A percentile compares a stretch with the other conserved stretches of the same genome.
Evolutionary conservation across 2,797 vertebrate species (phyloP).

Genomic region (Brachyalestes nurse): DNA sequence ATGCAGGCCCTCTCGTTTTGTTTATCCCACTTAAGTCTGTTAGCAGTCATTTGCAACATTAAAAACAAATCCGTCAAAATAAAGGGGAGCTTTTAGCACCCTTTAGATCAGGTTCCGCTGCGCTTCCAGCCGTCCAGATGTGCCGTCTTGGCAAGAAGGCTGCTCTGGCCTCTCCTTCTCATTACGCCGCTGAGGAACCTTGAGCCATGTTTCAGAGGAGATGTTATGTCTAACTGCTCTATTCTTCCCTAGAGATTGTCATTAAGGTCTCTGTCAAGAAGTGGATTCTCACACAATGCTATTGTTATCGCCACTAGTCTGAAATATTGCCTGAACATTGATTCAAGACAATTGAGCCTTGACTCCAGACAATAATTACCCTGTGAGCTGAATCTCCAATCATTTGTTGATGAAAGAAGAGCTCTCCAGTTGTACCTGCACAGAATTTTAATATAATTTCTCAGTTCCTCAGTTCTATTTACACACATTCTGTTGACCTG

Average conservation of each 20-base stretch:
- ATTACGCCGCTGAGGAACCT: constrained; percentile 50
- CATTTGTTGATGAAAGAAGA: neutral
- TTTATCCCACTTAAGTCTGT: constrained; percentile 53
- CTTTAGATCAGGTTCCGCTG: constrained; percentile 20
- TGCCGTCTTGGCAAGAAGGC: neutral
- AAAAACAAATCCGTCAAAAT: constrained; percentile 70
- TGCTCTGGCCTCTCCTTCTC: neutral
- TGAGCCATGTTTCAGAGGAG: constrained; percentile 53
- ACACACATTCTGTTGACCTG: too few species aligned
- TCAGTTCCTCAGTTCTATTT: too few species aligned
- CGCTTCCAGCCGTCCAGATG: constrained; percentile 36
- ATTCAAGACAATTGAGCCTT: neutral
- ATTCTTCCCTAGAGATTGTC: constrained; percentile 61
- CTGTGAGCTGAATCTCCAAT: constrained; percentile 3
- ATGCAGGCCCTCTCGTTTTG: constrained; percentile 12
- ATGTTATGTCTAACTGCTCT: constrained; percentile 65
- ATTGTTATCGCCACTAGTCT: neutral
- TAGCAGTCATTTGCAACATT: constrained; percentile 68
- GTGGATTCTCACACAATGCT: neutral
- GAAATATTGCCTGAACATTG: neutral
- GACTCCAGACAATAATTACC: neutral
- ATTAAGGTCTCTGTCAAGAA: constrained; percentile 24
- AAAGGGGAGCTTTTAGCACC: constrained; percentile 57
- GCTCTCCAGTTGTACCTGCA: neutral
- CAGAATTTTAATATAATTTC: neutral